Evolutionary conservation across 2,888 invertebrate genomes (phyloP), one percentile per base, ranked within the genome.

Genomic region (Ophion ellenae): DNA sequence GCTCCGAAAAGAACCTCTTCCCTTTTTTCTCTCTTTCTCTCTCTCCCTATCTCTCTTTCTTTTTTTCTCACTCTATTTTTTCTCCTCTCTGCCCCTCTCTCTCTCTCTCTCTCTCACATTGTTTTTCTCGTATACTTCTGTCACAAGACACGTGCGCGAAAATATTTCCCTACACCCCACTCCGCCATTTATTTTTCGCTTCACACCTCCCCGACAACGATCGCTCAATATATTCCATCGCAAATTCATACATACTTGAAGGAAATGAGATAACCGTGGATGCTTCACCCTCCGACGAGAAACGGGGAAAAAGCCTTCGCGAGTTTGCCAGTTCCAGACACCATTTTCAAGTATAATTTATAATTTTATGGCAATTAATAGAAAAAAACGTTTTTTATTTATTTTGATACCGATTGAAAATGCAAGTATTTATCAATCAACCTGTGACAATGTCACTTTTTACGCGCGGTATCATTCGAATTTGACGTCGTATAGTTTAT

Each of bases 81-180:
- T 45, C 11, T 45, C 45, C 45, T 45, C 64, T 24, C 32, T 80
- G 24, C 24, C 32, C 4, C 32, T 75, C 63, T 53, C 20, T 11
- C 32, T 67, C 14, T 57, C 20, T n/a, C 28, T 6, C 40, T 45
- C 64, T 28, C 64, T 47, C 32, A 17, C 36, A 32, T 32, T 32
- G 3, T 32, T 2, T 32, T 64, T 17, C n/a, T 32, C 24, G 64
- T 70, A 69, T 73, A 77, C 45, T 76, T 69, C 76, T 74, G 59
- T 77, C 5, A 7, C 32, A 67, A 69, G 71, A 77, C 85, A 86
- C 85, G 85, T 83, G 85, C 79, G 70, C 47, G 64, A 71, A 82
- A 78, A 82, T 75, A 74, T 74, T 20, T 32, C 45, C 32, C 32
- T 24, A 24, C 67, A 14, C 36, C 40, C 64, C 47, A n/a, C 66